A percentile compares a stretch with the other conserved stretches of the same genome.
Conservation (phyloP, 2,113 vertebrate species). For the Larimichthys polyactis region DNA sequence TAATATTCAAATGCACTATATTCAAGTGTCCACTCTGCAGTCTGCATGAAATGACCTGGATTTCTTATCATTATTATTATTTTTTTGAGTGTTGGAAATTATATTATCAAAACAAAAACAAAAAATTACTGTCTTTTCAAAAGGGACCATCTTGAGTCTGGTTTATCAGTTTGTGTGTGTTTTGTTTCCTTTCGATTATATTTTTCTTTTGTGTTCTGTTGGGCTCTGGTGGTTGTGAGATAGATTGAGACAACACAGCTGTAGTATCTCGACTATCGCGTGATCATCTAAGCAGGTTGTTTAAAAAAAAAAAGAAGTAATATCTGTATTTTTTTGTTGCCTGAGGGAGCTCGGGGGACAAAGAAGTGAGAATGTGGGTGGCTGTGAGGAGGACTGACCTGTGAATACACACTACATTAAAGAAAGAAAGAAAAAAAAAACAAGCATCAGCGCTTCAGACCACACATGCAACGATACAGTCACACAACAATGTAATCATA, state of each 20-base stretch:
- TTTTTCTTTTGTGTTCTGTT: slow-evolving; percentile 35
- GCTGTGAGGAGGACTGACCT: slow-evolving; percentile 56
- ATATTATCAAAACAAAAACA: slow-evolving; percentile 43
- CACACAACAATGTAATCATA: slow-evolving; percentile 61
- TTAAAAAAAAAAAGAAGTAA: slow-evolving; percentile 7
- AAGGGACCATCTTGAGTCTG: slow-evolving; percentile 70
- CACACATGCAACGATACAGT: slow-evolving; percentile 58
- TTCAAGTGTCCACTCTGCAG: slow-evolving; percentile 54
- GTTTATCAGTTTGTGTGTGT: slow-evolving; percentile 56
- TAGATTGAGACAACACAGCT: slow-evolving; percentile 53
- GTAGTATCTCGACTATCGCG: slow-evolving; percentile 42
- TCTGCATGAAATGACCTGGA: slow-evolving; percentile 68
- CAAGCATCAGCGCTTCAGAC: slow-evolving; percentile 53
- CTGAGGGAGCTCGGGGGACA: slow-evolving; percentile 39
- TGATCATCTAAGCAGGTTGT: slow-evolving; percentile 26
- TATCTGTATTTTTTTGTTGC: slow-evolving; percentile 44
- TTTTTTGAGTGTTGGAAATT: slow-evolving; percentile 59
- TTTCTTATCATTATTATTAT: slow-evolving; percentile 47
- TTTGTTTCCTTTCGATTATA: slow-evolving; percentile 29
- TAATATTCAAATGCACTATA: slow-evolving; percentile 69
- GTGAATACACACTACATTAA: slow-evolving; percentile 72
- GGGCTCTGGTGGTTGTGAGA: slow-evolving; percentile 38
- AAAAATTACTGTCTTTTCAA: slow-evolving; percentile 41
- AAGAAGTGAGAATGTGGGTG: slow-evolving; percentile 32
- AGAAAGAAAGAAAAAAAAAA: slow-evolving; percentile 20